Evolutionary conservation across 2,797 vertebrate species (phyloP).

Genomic region (Galaxias olidus): DNA sequence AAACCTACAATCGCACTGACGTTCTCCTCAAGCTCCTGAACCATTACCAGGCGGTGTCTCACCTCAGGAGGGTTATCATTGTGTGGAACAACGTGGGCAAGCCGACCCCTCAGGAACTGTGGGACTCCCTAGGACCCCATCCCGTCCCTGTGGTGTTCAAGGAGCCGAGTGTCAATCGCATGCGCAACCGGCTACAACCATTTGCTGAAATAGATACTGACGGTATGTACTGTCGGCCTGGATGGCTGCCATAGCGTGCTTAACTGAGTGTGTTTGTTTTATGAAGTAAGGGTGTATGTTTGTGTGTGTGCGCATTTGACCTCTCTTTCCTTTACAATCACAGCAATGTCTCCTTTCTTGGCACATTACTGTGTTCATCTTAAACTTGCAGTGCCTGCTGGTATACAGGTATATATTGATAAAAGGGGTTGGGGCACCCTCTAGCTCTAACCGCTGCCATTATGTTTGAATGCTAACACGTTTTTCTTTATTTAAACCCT

Average conservation of each 20-base stretch:
- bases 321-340: too few species aligned
- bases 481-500: background rate
- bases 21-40: conserved; percentile 90
- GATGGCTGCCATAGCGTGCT: background rate
- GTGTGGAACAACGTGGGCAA: conserved; percentile 93
- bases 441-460: too few species aligned
- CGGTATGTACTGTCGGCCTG: conserved; percentile 67
- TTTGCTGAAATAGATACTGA: conserved; percentile 87
- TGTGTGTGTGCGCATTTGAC: background rate
- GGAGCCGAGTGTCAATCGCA: conserved; percentile 82
- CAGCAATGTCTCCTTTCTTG: too few species aligned
- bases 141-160: conserved; percentile 89
- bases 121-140: conserved; percentile 89
- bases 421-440: too few species aligned
- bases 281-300: conserved; percentile 19
- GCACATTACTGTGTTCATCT: too few species aligned
- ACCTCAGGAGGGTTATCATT: conserved; percentile 85
- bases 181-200: conserved; percentile 89
- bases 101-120: conserved; percentile 80
- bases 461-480: too few species aligned
- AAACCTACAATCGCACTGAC: conserved; percentile 93
- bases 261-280: background rate
- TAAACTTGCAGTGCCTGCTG: too few species aligned
- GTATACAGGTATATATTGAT: too few species aligned
- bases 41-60: conserved; percentile 90